Base-by-base conservation (phyloP, 2,797 vertebrate species). In the Falco naumanni region DNA sequence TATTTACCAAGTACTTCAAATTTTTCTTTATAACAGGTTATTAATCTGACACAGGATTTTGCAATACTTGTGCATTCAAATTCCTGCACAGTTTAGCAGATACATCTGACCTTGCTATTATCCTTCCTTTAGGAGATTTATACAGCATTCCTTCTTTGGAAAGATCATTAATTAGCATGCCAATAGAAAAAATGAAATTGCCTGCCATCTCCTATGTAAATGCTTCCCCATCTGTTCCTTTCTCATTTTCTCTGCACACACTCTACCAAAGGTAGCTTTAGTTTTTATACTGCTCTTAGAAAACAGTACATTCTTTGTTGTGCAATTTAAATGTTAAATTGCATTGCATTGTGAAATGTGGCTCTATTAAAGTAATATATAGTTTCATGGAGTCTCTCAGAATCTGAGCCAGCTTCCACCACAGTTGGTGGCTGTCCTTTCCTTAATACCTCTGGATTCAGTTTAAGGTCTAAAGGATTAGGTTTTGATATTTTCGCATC, bases 141-240 rank as follows among this genome's bases (percentile, higher is more conserved):
- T 92, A 95, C 79, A 86, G 87, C 87, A 96, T 97, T 95, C 79
- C 89, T 96, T 91, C 87, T 91, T 92, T 94, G 96, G 95, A 91
- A 96, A 95, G 87, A 93, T 94, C 94, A 94, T 97, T 96, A 96
- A 96, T 96, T 96, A 97, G 92, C 94, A 97, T 96, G 90, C 92
- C 96, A 96, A 97, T 93, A 92, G 89, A 89, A 97, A 91, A 96
- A 97, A 91, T 88, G 50, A 96, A 95, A 97, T 96, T 93, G 94
- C 93, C 90, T 95, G 72, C 93, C 89, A 92, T 94, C 79, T 90
- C 85, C 84, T 96, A 94, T 94, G 92, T 95, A 97, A 97, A 97
- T 95, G 91, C 87, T 91, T 93, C 64, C 92, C 94, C 94, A 96
- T 96, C 95, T 97, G 95, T 94, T 97, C 93, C 87, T 53, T 90